Percentiles rank a stretch among this genome's conserved stretches.
phyloP scores from a whole-genome alignment of 2,113 vertebrate species.

The Tetrax tetrax region DNA sequence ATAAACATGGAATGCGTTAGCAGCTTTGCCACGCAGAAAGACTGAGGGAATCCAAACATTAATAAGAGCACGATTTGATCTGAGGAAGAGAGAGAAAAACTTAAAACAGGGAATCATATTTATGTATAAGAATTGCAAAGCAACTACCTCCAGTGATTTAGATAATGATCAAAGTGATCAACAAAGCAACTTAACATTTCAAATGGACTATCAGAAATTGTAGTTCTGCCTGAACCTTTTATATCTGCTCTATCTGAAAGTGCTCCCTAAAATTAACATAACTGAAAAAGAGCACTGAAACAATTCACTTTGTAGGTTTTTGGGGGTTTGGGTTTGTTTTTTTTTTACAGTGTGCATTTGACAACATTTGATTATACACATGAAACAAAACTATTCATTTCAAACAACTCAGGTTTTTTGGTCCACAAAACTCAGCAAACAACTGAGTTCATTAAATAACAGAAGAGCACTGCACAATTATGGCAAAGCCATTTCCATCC shows the following conservation, averaged over 20 bases:
- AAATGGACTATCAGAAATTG: not conserved
- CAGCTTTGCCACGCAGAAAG: conserved; percentile 93
- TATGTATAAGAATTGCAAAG: not conserved
- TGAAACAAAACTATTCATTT: not conserved
- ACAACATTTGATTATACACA: not conserved
- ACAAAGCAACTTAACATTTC: not conserved
- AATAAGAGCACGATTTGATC: conserved; percentile 95
- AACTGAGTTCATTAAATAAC: not conserved
- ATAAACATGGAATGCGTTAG: conserved; percentile 97
- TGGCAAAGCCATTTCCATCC: not conserved
- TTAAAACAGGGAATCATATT: not conserved
- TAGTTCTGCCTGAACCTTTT: not conserved
- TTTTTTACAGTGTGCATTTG: not conserved
- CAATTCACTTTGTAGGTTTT: not conserved
- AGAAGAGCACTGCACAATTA: not conserved
- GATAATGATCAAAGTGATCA: not conserved
- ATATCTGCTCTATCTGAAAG: not conserved
- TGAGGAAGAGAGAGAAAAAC: conserved; percentile 62
- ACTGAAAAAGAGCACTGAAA: not conserved
- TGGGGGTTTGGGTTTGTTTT: not conserved
- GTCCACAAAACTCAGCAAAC: not conserved
- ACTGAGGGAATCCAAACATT: conserved; percentile 99
- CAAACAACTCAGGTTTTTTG: not conserved
- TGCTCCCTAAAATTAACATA: not conserved
- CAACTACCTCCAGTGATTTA: not conserved